These are phyloP conservation scores for Myotis findleyi DNA, from an alignment of 2,797 vertebrate species.

Conservation along the genomic window DNA sequence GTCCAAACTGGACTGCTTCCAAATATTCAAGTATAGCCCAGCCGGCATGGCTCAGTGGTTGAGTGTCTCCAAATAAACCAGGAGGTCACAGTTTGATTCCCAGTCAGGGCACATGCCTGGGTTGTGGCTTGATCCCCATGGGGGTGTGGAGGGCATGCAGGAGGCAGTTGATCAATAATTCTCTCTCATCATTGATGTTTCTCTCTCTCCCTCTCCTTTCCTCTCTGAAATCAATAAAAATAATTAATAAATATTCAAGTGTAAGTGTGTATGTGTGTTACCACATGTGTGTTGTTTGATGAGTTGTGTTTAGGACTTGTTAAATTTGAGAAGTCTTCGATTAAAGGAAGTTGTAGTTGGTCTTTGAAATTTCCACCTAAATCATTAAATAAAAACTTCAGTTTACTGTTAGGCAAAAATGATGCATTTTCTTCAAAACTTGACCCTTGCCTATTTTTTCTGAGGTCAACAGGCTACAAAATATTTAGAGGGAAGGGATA, in stretches of 20 bases:
- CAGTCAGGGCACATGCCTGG: too few relatives aligned
- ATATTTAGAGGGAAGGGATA: neutral
- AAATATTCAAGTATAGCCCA: neutral
- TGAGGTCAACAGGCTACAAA: neutral
- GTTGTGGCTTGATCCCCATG: too few relatives aligned
- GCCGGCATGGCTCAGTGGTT: too few relatives aligned
- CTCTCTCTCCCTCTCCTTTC: too few relatives aligned
- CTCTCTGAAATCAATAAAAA: too few relatives aligned
- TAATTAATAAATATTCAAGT: neutral
- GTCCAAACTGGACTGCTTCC: neutral
- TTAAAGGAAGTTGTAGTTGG: neutral
- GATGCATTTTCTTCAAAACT: neutral
- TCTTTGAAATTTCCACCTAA: neutral
- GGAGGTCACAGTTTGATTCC: too few relatives aligned
- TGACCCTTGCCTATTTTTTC: neutral
- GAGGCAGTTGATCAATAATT: too few relatives aligned
- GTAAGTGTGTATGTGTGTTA: neutral
- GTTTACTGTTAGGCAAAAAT: neutral
- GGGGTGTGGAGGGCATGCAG: too few relatives aligned
- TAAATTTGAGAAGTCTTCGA: neutral
- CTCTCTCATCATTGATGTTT: too few relatives aligned
- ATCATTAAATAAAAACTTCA: neutral
- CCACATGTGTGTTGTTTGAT: neutral
- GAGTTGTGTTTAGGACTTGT: neutral
- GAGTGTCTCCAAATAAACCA: too few relatives aligned